These are phyloP conservation scores for Thymelicus lineola DNA, from an alignment of 2,888 invertebrate genomes.

Conservation along the genomic window DNA sequence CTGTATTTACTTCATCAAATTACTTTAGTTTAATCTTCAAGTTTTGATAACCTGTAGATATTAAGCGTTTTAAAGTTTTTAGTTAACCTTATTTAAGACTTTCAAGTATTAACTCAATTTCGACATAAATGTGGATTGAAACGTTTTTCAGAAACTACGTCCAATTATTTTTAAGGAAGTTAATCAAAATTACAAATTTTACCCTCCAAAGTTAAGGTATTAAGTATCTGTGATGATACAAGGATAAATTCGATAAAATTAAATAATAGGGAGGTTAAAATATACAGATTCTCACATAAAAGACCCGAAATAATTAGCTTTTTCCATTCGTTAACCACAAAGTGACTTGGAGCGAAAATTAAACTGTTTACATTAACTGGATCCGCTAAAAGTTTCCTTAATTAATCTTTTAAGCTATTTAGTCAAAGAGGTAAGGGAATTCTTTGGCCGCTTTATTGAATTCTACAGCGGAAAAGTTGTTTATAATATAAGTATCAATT, in stretches of 20 bases:
- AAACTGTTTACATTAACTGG: conserved; percentile 69
- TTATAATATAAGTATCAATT: conserved; percentile 79
- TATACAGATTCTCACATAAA: conserved; percentile 36
- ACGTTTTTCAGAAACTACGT: no score
- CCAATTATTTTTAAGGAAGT: no score
- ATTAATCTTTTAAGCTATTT: conserved; percentile 82
- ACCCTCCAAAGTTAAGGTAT: no score
- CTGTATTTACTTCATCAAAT: no score
- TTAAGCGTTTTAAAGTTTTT: no score
- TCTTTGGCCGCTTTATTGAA: conserved; percentile 79
- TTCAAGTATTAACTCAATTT: no score
- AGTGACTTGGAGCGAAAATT: conserved; percentile 54
- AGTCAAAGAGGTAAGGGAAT: conserved; percentile 78
- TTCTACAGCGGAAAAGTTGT: conserved; percentile 75
- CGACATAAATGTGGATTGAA: no score
- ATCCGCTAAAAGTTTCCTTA: conserved; percentile 70
- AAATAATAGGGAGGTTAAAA: conserved; percentile 16
- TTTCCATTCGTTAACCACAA: conserved; percentile 45
- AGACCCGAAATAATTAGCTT: conserved; percentile 39
- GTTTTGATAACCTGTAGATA: no score
- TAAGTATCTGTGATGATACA: background rate
- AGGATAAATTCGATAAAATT: conserved; percentile 9
- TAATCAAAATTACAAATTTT: no score
- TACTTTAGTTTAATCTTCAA: no score
- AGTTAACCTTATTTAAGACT: no score